Evolutionary conservation across 2,888 invertebrate genomes (phyloP).

Genomic region (Pollenia amentaria): DNA sequence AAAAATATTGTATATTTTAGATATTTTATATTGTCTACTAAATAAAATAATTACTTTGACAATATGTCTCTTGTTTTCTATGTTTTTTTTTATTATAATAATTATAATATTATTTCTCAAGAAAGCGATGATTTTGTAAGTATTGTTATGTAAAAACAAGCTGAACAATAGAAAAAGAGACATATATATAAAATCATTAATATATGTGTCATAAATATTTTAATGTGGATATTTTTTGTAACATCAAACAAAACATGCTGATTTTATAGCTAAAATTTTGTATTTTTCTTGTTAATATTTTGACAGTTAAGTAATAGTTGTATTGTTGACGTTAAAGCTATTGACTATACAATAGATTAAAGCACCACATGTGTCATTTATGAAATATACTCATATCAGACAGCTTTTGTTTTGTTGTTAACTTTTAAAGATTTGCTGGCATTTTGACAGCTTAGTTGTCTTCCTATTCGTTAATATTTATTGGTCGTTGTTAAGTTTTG

Average conservation of each 20-base stretch:
- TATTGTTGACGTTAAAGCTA: neutral
- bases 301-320: constrained; percentile 23
- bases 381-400: neutral
- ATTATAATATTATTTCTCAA: neutral
- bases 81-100: constrained; percentile 3
- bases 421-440: neutral
- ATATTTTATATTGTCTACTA: constrained; percentile 18
- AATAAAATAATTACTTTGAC: constrained; percentile 40
- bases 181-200: constrained; percentile 29
- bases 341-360: neutral
- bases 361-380: constrained; percentile 2
- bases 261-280: neutral
- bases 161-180: neutral
- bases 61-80: constrained; percentile 34
- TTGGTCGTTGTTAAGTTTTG: too few relatives aligned
- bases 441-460: constrained; percentile 5
- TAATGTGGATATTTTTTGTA: constrained; percentile 16
- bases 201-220: constrained; percentile 32
- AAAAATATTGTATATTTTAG: neutral
- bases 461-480: neutral
- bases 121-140: constrained; percentile 21
- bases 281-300: constrained; percentile 23
- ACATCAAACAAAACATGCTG: neutral
- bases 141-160: constrained; percentile 42
- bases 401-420: neutral